These are phyloP conservation scores for Synanthedon myopaeformis DNA, from an alignment of 2,888 invertebrate genomes.

Conservation along the genomic window DNA sequence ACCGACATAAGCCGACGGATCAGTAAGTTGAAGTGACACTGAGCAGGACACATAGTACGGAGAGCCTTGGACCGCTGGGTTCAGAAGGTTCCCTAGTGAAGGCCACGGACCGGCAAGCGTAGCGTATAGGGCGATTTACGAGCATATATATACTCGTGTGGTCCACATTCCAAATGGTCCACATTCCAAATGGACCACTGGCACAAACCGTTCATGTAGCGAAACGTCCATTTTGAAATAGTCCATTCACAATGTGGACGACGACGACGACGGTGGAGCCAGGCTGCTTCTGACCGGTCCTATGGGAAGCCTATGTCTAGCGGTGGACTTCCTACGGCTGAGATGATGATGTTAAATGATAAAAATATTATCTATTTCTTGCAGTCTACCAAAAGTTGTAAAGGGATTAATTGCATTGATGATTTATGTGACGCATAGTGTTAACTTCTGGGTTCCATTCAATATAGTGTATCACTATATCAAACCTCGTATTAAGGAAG, in stretches of 20 bases:
- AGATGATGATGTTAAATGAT: not conserved
- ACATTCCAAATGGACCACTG: too few relatives aligned
- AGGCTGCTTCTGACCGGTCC: not conserved
- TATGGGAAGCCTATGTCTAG: not conserved
- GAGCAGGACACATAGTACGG: too few relatives aligned
- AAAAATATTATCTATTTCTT: slow-evolving; percentile 7
- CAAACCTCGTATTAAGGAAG: not conserved
- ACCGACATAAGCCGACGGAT: too few relatives aligned
- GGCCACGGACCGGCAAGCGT: too few relatives aligned
- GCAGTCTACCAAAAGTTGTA: slow-evolving; percentile 32
- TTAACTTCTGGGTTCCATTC: slow-evolving; percentile 54
- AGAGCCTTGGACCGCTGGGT: too few relatives aligned
- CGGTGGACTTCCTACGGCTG: not conserved
- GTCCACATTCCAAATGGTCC: too few relatives aligned
- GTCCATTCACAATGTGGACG: not conserved
- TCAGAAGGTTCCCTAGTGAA: too few relatives aligned
- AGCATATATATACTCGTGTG: too few relatives aligned
- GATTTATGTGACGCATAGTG: slow-evolving; percentile 44
- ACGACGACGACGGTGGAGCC: not conserved
- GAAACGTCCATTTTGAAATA: too few relatives aligned
- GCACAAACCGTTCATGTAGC: too few relatives aligned
- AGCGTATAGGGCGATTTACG: too few relatives aligned
- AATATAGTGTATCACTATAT: slow-evolving; percentile 38
- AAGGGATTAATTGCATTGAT: slow-evolving; percentile 37
- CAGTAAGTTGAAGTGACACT: too few relatives aligned